These are phyloP conservation scores for Otolemur crassicaudatus DNA, from an alignment of 2,797 vertebrate genomes.

Conservation along the genomic window DNA sequence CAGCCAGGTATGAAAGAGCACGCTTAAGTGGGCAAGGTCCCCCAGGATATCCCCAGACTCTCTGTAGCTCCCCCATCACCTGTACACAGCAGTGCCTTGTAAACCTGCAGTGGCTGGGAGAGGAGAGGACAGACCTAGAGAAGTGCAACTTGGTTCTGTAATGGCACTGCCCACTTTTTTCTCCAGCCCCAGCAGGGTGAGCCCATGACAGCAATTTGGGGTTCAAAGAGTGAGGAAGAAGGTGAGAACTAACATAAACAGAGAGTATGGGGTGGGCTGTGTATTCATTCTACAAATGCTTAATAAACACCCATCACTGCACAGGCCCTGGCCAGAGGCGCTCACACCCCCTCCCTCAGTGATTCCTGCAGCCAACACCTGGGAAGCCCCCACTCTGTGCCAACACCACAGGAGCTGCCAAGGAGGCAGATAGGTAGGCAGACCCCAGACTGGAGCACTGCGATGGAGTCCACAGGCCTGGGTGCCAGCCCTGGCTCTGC, in stretches of 20 bases:
- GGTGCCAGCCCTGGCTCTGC: not conserved
- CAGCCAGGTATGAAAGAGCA: not conserved
- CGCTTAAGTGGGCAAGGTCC: not conserved
- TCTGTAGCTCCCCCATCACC: not conserved
- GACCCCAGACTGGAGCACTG: not conserved
- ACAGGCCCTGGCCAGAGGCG: not conserved
- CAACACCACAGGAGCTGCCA: not conserved
- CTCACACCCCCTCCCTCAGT: not conserved
- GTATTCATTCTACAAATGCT: not conserved
- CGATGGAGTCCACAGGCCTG: fast-evolving
- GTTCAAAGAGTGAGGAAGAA: not conserved
- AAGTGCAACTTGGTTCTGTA: not conserved
- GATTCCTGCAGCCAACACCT: not conserved
- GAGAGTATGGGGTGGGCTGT: not conserved
- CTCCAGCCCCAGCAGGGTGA: not conserved
- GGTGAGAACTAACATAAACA: not conserved
- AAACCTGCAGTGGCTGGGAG: too few species aligned
- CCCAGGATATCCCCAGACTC: not conserved
- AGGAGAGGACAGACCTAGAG: not conserved
- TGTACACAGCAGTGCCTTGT: fast-evolving
- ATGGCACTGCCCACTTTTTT: not conserved
- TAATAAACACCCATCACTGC: not conserved
- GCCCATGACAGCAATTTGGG: not conserved
- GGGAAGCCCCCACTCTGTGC: not conserved
- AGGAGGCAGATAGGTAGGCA: not conserved